These are phyloP conservation scores for Spilarctia lutea DNA, from an alignment of 2,888 invertebrate species.

Conservation along the genomic window DNA sequence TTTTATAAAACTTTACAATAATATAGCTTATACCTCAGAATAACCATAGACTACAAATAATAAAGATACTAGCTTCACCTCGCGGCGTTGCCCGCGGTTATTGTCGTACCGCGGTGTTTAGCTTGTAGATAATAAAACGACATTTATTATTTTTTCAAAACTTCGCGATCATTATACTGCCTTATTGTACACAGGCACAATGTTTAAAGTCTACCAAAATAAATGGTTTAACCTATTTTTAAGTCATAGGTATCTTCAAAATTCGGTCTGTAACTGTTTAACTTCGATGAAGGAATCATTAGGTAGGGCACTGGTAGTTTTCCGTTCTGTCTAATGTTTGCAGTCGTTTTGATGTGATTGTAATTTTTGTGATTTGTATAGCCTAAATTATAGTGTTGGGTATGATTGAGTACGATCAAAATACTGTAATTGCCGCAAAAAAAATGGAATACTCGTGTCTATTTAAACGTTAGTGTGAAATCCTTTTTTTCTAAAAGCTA, in stretches of 20 bases:
- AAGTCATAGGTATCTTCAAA: neutral
- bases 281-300: neutral
- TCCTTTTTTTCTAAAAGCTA: conserved; percentile 17
- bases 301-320: neutral
- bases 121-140: too few relatives aligned
- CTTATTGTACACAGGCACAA: neutral
- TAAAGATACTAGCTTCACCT: too few relatives aligned
- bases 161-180: neutral
- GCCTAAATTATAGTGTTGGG: conserved; percentile 23
- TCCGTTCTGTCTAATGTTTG: neutral
- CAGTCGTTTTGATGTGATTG: conserved; percentile 27
- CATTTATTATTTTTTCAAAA: neutral
- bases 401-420: conserved; percentile 19
- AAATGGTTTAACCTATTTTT: neutral
- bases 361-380: conserved; percentile 23
- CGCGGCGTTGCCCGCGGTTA: too few relatives aligned
- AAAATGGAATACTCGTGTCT: conserved; percentile 21
- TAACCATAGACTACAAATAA: too few relatives aligned
- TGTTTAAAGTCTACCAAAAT: neutral
- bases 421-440: conserved; percentile 26
- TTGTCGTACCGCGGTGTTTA: too few relatives aligned
- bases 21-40: too few relatives aligned
- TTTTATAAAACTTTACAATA: too few relatives aligned
- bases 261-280: neutral
- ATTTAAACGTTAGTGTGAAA: conserved; percentile 18